phyloP scores from a whole-genome alignment of 2,113 vertebrate genomes.

The Ibidorhyncha struthersii region DNA sequence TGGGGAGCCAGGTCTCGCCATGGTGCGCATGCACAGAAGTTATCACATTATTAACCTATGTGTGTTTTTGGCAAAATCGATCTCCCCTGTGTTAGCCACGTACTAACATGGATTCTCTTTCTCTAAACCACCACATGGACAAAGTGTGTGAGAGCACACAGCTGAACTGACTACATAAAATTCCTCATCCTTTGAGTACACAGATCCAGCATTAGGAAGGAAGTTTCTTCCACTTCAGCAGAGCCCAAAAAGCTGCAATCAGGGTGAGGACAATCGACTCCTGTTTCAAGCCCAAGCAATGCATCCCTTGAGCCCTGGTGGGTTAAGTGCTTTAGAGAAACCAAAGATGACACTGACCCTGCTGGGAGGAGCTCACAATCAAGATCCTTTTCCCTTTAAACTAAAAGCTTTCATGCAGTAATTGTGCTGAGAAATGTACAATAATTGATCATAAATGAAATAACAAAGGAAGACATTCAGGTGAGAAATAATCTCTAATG shows the following conservation, averaged over 20 bases:
- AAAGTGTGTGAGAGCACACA: background rate
- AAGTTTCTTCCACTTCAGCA: background rate
- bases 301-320: background rate
- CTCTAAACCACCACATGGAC: background rate
- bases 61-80: background rate
- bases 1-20: background rate
- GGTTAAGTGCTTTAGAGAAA: background rate
- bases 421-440: background rate
- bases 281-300: background rate
- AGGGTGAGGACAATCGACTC: background rate
- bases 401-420: background rate
- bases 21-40: accelerated
- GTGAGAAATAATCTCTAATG: background rate
- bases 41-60: background rate
- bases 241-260: background rate
- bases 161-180: background rate
- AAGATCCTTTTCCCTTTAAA: background rate
- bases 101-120: background rate
- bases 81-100: background rate
- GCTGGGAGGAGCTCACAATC: background rate
- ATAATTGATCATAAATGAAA: background rate
- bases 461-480: background rate
- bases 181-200: background rate
- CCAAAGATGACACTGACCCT: background rate
- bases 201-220: background rate